Evolutionary conservation across 2,797 vertebrate species (phyloP).

Genomic region (Sebastolobus alascanus): DNA sequence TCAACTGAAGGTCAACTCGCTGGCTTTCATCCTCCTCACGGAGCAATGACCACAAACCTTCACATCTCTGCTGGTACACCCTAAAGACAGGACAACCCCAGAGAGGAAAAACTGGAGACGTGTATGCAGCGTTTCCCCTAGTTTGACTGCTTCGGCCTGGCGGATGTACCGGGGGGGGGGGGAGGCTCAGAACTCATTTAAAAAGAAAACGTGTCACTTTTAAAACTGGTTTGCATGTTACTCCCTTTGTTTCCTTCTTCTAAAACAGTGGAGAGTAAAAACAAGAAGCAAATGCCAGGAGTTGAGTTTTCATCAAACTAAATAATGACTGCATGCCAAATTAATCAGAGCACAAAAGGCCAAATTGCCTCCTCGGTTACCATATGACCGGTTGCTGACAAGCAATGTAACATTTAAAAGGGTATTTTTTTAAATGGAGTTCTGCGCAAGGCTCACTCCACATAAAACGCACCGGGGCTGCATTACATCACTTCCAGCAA

Average conservation of each 20-base stretch:
- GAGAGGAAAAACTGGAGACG: not conserved
- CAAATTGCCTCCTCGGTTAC: not conserved
- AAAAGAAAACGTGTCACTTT: not conserved
- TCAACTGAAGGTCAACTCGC: not conserved
- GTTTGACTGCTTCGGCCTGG: not conserved
- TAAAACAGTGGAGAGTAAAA: not conserved
- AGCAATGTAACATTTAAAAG: not conserved
- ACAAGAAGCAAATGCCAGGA: not conserved
- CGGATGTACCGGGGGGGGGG: no score
- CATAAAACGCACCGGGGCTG: not conserved
- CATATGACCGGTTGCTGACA: not conserved
- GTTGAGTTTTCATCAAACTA: not conserved
- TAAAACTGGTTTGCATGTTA: not conserved
- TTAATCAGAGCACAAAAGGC: not conserved
- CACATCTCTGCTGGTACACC: not conserved
- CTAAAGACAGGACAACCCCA: not conserved
- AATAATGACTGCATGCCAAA: not conserved
- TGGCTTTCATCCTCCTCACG: not conserved
- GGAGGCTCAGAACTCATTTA: not conserved
- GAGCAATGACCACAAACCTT: not conserved
- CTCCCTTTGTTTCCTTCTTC: not conserved
- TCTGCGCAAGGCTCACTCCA: no score
- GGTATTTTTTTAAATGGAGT: not conserved
- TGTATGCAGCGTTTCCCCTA: not conserved
- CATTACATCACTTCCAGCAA: not conserved